These are phyloP conservation scores for Chaetops frenatus DNA, from an alignment of 2,113 vertebrate genomes.

Conservation along the genomic window DNA sequence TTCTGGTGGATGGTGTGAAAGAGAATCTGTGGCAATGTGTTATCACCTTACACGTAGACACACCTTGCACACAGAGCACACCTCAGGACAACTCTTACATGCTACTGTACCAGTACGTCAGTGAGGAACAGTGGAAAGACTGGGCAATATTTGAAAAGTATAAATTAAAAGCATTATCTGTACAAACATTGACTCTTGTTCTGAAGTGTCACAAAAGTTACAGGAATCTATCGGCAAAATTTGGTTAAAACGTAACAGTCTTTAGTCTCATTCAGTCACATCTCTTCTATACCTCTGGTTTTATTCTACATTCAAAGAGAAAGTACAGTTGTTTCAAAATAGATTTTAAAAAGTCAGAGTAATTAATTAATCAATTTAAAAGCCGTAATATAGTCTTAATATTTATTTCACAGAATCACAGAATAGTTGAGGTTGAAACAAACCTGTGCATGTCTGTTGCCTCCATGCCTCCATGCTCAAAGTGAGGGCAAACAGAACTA, in stretches of 20 bases:
- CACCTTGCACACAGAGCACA: background rate
- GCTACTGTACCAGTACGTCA: background rate
- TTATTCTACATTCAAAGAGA: background rate
- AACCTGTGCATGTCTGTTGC: background rate
- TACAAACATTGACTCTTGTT: background rate
- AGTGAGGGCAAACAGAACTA: background rate
- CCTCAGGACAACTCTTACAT: background rate
- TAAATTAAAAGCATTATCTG: background rate
- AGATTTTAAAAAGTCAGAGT: background rate
- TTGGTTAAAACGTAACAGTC: background rate
- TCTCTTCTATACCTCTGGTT: background rate
- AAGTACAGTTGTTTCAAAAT: background rate
- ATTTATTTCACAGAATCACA: background rate
- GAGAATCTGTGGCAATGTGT: background rate
- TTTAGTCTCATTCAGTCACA: background rate
- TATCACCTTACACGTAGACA: background rate
- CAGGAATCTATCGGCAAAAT: background rate
- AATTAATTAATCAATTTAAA: background rate
- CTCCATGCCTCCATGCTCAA: background rate
- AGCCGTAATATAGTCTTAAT: background rate
- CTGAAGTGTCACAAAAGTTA: background rate
- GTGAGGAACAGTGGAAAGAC: background rate
- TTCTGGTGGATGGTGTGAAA: background rate
- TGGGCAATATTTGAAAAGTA: background rate
- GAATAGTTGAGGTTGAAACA: background rate